These are phyloP conservation scores for Macroglossus sobrinus DNA, from an alignment of 2,113 vertebrate genomes.

Conservation along the genomic window DNA sequence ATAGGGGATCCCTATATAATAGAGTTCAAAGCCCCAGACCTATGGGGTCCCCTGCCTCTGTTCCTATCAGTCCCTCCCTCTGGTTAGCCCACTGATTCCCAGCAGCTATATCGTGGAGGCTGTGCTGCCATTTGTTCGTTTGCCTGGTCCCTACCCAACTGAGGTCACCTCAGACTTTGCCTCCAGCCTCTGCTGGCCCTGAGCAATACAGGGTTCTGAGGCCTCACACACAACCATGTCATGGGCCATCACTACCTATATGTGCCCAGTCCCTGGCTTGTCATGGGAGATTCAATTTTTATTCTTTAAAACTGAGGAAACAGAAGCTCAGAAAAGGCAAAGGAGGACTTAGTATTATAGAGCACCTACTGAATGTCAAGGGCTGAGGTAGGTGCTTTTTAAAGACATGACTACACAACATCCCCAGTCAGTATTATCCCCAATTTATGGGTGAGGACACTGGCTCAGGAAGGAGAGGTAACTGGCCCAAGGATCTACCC, in stretches of 20 bases:
- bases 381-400: background rate
- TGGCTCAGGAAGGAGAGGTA: background rate
- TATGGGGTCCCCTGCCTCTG: background rate
- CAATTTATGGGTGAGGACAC: background rate
- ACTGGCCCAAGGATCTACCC: background rate
- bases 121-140: background rate
- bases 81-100: background rate
- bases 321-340: background rate
- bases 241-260: background rate
- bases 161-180: background rate
- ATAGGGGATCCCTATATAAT: background rate
- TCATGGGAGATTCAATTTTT: background rate
- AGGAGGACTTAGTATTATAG: background rate
- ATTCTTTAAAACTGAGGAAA: constrained; percentile 2
- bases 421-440: background rate
- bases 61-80: background rate
- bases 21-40: background rate
- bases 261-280: background rate
- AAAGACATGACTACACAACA: background rate
- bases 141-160: background rate
- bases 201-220: background rate
- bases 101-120: background rate
- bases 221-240: background rate
- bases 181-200: background rate
- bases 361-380: background rate